These are phyloP conservation scores for Ceratitis capitata DNA, from an alignment of 1,140 invertebrate genomes.

Conservation along the genomic window DNA sequence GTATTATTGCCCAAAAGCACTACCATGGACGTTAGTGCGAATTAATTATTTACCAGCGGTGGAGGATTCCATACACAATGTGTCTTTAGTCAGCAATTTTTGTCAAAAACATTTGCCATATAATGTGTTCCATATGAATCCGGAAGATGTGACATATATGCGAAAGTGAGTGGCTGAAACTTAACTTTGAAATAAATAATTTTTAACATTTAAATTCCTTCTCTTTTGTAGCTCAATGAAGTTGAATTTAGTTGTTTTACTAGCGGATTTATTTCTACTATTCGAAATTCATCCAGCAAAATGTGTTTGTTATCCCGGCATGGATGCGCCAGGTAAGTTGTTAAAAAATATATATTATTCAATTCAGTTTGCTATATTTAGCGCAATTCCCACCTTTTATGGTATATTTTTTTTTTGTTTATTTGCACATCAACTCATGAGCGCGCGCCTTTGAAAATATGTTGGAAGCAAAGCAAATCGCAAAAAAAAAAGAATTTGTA, in stretches of 20 bases:
- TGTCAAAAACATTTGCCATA: slow-evolving; percentile 85
- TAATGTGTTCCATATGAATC: slow-evolving; percentile 93
- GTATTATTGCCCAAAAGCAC: slow-evolving; percentile 91
- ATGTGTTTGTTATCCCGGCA: slow-evolving; percentile 83
- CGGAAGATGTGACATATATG: slow-evolving; percentile 96
- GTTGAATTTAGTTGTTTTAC: slow-evolving; percentile 91
- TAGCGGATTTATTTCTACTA: slow-evolving; percentile 95
- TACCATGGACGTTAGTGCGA: slow-evolving; percentile 79
- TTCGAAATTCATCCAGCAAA: slow-evolving; percentile 93
- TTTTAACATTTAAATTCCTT: slow-evolving; percentile 26
- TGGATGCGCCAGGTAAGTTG: slow-evolving; percentile 68
- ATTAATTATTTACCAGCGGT: slow-evolving; percentile 75
- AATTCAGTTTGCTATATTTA: not conserved
- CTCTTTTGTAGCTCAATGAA: slow-evolving; percentile 81
- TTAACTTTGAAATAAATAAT: not conserved
- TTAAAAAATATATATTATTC: not conserved
- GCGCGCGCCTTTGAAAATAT: not conserved
- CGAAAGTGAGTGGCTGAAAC: slow-evolving; percentile 74
- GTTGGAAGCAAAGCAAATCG: slow-evolving; percentile 22
- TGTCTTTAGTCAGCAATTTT: slow-evolving; percentile 89
- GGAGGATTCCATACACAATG: slow-evolving; percentile 91
- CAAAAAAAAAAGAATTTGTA: not conserved
- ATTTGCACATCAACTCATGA: slow-evolving; percentile 1
- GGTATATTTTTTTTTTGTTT: not conserved
- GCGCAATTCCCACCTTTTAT: not conserved